Evolutionary conservation across 1,140 invertebrate genomes (phyloP).

Genomic region (Rhyacophila brunnea): DNA sequence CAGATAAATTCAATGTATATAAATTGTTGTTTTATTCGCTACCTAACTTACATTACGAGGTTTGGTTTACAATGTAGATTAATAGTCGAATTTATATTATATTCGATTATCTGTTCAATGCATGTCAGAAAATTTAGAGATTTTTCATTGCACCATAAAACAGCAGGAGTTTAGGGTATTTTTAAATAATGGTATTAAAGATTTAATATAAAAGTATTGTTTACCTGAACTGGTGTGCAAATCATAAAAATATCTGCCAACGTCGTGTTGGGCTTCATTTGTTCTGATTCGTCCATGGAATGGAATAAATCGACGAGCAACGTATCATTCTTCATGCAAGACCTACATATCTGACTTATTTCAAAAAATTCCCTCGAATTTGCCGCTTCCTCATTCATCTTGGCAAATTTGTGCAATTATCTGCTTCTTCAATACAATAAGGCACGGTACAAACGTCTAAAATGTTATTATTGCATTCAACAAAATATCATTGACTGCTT

Average conservation of each 20-base stretch:
- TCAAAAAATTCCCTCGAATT: slow-evolving; percentile 3
- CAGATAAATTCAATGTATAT: too few relatives aligned
- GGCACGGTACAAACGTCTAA: neutral
- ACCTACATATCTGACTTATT: slow-evolving; percentile 40
- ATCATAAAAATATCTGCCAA: slow-evolving; percentile 42
- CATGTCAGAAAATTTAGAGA: too few relatives aligned
- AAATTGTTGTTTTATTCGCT: too few relatives aligned
- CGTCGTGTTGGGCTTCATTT: slow-evolving; percentile 38
- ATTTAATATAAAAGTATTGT: too few relatives aligned
- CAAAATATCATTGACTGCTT: neutral
- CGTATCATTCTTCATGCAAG: slow-evolving; percentile 46
- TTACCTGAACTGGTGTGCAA: slow-evolving; percentile 42
- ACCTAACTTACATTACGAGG: too few relatives aligned
- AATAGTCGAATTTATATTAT: too few relatives aligned
- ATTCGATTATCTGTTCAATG: too few relatives aligned
- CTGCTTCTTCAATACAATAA: slow-evolving; percentile 8
- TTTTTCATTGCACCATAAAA: too few relatives aligned
- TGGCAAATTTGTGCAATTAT: neutral
- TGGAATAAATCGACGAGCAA: slow-evolving; percentile 43
- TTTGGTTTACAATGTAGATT: too few relatives aligned
- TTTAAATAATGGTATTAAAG: too few relatives aligned
- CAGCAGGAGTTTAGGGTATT: neutral
- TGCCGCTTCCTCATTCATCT: slow-evolving; percentile 1
- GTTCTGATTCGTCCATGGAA: slow-evolving; percentile 37
- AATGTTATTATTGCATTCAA: neutral